A percentile compares a stretch with the other conserved stretches of the same genome.
phyloP scores from a whole-genome alignment of 2,888 invertebrate species.

The Stenotaenia linearis region DNA sequence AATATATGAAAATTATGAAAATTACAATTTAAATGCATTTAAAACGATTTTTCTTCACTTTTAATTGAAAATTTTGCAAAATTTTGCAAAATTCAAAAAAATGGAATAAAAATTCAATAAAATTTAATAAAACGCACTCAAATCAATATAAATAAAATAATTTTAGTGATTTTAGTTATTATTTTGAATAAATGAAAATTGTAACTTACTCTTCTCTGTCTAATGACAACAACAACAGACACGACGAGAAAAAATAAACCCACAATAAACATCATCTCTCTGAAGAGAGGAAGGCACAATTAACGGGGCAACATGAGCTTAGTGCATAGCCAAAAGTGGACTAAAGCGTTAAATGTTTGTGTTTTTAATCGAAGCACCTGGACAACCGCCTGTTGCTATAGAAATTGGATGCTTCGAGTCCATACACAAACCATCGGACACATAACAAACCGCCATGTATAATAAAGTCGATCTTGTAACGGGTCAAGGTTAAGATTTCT shows the following conservation, averaged over 20 bases:
- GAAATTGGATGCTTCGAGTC: not conserved
- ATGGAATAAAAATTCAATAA: too few species aligned
- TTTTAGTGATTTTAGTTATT: too few species aligned
- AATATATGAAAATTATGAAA: too few species aligned
- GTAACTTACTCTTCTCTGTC: not conserved
- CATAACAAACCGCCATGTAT: not conserved
- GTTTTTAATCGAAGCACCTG: not conserved
- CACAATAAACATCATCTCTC: not conserved
- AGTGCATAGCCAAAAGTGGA: not conserved
- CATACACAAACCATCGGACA: not conserved
- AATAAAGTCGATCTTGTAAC: not conserved
- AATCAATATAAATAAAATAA: too few species aligned
- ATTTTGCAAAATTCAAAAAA: too few species aligned
- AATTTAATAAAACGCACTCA: too few species aligned
- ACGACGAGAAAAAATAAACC: not conserved
- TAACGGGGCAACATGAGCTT: constrained; percentile 1
- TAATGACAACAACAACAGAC: not conserved
- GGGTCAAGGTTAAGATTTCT: constrained; percentile 1
- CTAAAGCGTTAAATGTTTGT: not conserved
- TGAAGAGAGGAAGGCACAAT: not conserved
- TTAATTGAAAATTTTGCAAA: too few species aligned
- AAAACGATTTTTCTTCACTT: too few species aligned
- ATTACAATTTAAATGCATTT: too few species aligned
- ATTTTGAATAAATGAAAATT: too few species aligned
- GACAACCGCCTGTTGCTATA: constrained; percentile 19